Evolutionary conservation across 2,113 vertebrate species (phyloP), one percentile per base, ranked within the genome.

Genomic region (Amazona vittata): DNA sequence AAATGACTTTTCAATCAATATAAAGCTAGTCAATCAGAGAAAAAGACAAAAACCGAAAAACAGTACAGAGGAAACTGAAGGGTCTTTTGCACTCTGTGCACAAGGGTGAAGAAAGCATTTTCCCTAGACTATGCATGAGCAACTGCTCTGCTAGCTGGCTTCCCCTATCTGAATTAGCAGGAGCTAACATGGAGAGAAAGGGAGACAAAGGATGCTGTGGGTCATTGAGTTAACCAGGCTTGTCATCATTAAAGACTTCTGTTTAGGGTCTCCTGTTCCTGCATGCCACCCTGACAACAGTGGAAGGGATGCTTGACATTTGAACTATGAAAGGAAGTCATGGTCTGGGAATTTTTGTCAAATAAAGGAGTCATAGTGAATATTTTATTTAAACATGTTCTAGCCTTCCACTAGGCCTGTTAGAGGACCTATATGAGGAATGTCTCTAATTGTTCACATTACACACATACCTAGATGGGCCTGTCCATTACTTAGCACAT

Each of bases 201-300:
- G 24, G 35, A 96, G 55, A 97, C 96, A 96, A 94, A 98, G 79
- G 93, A 83, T 53, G 60, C n/a, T 86, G 83, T 67, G 92, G 92
- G 88, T 95, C 95, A 94, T 93, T 92, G 88, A 90, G 70, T 94
- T 93, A 97, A 97, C 93, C 94, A 97, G 91, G 86, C 94, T 96
- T 97, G 86, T 94, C 96, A 95, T 96, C 90, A 80, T 97, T 96
- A 79, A 91, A 78, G 85, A 57, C 81, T 70, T 59, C 70, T 93
- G 86, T 89, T 92, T 81, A 91, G 44, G 88, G 73, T 93, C 55
- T 94, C 78, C 37, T 95, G 60, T 94, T 94, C 86, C 94, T 96
- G 81, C 78, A 94, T 88, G 93, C 95, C 86, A 94, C 92, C 65
- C 77, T 83, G 81, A 93, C 17, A 39, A 84, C 93, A 63, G 70